Evolutionary conservation across 2,113 vertebrate genomes (phyloP).

Genomic region (Capreolus pygargus): DNA sequence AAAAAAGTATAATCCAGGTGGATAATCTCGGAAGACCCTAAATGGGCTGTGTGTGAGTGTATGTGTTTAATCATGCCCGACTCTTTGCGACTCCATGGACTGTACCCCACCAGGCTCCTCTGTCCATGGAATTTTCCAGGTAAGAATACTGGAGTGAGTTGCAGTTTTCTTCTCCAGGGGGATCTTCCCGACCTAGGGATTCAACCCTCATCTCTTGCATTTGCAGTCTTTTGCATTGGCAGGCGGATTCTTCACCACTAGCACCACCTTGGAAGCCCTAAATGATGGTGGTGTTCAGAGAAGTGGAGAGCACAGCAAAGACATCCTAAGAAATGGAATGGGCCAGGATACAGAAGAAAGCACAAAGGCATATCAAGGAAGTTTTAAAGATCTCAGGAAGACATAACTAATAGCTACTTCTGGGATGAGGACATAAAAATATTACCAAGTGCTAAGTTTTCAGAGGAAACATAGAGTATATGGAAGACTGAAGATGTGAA

Average conservation of each 20-base stretch:
- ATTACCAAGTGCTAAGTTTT: not conserved
- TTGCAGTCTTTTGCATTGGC: not conserved
- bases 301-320: not conserved
- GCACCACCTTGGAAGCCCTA: not conserved
- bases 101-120: not conserved
- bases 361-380: not conserved
- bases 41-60: not conserved
- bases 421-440: not conserved
- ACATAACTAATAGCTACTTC: not conserved
- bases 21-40: not conserved
- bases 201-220: not conserved
- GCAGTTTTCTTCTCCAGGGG: not conserved
- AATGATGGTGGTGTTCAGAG: not conserved
- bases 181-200: not conserved
- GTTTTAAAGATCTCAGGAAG: not conserved
- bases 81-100: not conserved
- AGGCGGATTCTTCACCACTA: not conserved
- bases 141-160: not conserved
- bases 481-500: not conserved
- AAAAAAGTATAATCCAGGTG: not conserved
- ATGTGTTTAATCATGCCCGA: not conserved
- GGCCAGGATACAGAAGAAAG: not conserved
- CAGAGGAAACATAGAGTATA: not conserved
- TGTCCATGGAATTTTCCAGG: not conserved
- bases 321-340: not conserved